A percentile compares a stretch with the other conserved stretches of the same genome.
Evolutionary conservation across 2,888 invertebrate species (phyloP).

Genomic region (Acrobasis consociella): DNA sequence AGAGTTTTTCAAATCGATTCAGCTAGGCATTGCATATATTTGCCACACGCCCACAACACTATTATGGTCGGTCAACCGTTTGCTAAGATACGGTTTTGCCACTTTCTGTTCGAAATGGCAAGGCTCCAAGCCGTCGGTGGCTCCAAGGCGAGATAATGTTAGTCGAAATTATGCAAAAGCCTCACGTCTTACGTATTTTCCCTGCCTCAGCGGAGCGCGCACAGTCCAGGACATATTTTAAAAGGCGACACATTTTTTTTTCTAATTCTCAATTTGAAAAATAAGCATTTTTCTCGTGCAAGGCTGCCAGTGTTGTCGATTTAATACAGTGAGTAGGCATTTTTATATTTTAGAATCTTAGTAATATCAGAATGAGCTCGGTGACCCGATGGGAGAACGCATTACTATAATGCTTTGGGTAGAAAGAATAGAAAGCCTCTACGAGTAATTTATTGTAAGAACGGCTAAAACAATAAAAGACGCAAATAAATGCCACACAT

Average conservation of each 20-base stretch:
- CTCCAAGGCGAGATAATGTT: conserved; percentile 49
- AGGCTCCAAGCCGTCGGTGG: conserved; percentile 46
- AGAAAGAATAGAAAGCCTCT: too few species aligned
- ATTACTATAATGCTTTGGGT: too few species aligned
- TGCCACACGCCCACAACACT: conserved; percentile 20
- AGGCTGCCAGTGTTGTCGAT: background rate
- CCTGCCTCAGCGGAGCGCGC: conserved; percentile 37
- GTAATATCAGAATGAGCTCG: background rate
- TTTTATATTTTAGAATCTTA: background rate
- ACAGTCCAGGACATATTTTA: conserved; percentile 44
- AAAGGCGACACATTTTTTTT: conserved; percentile 40
- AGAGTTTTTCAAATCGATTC: too few species aligned
- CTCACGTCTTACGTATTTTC: conserved; percentile 57
- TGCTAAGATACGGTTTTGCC: conserved; percentile 31
- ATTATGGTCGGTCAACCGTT: conserved; percentile 30
- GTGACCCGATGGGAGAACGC: too few species aligned
- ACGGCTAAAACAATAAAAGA: too few species aligned
- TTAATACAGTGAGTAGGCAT: background rate
- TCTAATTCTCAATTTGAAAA: conserved; percentile 27
- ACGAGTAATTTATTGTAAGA: too few species aligned
- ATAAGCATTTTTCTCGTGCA: conserved; percentile 2
- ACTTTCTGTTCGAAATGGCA: conserved; percentile 46
- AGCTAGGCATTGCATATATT: too few species aligned
- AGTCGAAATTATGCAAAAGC: conserved; percentile 54
- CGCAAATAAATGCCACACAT: too few species aligned